These are phyloP conservation scores for Crocuta crocuta DNA, from an alignment of 2,113 vertebrate species.

Conservation along the genomic window DNA sequence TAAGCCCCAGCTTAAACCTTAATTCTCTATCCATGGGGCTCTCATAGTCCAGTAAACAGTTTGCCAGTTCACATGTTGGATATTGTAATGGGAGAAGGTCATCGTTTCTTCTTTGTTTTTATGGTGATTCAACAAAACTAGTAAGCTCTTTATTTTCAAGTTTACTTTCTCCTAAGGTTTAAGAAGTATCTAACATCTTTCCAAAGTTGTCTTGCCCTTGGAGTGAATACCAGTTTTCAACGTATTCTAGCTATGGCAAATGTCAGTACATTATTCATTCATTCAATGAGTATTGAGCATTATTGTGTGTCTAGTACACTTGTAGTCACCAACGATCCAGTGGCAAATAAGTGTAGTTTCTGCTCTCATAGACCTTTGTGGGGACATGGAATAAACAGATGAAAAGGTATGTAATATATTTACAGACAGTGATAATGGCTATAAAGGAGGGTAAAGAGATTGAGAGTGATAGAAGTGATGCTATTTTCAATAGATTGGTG, in stretches of 20 bases:
- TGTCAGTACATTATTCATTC: neutral
- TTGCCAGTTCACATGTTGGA: neutral
- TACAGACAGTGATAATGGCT: neutral
- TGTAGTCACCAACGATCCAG: neutral
- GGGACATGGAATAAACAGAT: neutral
- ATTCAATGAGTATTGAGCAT: neutral
- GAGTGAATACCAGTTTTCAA: neutral
- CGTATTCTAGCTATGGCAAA: neutral
- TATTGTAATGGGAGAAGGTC: slow-evolving; percentile 7
- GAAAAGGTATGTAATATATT: neutral
- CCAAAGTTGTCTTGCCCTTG: neutral
- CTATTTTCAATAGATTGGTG: neutral
- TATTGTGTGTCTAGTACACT: neutral
- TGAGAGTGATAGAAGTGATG: neutral
- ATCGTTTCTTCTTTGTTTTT: neutral
- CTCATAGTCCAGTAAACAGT: neutral
- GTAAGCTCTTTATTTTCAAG: neutral
- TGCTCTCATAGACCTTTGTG: neutral
- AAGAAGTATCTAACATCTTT: neutral
- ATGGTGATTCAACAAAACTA: slow-evolving; percentile 1
- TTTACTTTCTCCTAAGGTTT: slow-evolving; percentile 27
- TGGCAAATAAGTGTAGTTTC: neutral
- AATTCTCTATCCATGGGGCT: neutral
- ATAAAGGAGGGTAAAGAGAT: neutral
- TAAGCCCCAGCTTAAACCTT: neutral